Percentiles rank a stretch among this genome's conserved stretches.
Conservation (phyloP, 1,140 invertebrate genomes). For the Drosophila triauraria region DNA sequence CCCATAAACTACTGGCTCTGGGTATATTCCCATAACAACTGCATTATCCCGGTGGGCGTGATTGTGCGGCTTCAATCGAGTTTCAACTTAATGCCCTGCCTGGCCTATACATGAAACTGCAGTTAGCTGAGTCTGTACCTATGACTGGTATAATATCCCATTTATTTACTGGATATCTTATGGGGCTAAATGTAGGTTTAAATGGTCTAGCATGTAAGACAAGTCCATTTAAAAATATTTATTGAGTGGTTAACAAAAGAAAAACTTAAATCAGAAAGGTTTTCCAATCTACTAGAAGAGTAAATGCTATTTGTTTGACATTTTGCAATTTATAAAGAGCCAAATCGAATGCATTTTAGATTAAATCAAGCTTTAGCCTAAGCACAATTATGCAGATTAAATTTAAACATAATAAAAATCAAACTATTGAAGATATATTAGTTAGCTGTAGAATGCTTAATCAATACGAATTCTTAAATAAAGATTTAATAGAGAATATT, state of each 20-base stretch:
- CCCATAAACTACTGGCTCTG: conserved; percentile 53
- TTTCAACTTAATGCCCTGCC: conserved; percentile 6
- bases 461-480: too few species aligned
- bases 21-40: conserved; percentile 44
- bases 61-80: conserved; percentile 21
- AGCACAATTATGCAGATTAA: too few species aligned
- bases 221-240: not conserved
- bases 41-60: conserved; percentile 37
- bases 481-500: too few species aligned
- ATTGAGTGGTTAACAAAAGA: not conserved
- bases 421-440: too few species aligned
- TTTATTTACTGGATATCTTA: not conserved
- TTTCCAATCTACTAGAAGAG: too few species aligned
- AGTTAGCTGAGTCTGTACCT: conserved; percentile 7
- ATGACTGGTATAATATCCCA: not conserved
- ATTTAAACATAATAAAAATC: too few species aligned
- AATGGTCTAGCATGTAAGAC: not conserved
- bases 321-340: too few species aligned
- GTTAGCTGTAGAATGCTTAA: too few species aligned
- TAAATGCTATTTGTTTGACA: too few species aligned
- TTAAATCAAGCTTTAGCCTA: too few species aligned
- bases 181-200: not conserved
- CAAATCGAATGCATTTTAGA: too few species aligned
- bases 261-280: too few species aligned
- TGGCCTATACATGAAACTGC: not conserved